Evolutionary conservation across 2,888 invertebrate species (phyloP).

Genomic region (Aspidiotus destructor): DNA sequence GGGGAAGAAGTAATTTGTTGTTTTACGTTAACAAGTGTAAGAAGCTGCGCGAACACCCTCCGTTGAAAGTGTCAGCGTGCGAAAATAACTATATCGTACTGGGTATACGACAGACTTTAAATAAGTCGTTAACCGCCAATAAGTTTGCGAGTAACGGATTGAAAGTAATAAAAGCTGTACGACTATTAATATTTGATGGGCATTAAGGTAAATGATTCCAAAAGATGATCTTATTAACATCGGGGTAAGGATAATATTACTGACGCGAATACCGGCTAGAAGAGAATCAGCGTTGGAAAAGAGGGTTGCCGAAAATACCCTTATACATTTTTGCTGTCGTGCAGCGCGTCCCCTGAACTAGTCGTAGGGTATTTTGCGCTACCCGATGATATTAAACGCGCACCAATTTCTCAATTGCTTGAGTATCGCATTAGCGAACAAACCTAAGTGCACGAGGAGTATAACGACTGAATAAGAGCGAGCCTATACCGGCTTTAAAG

Average conservation of each 20-base stretch:
- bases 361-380: not conserved
- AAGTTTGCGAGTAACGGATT: constrained; percentile 20
- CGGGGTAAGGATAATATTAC: constrained; percentile 11
- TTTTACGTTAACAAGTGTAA: too few species aligned
- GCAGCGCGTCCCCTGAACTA: too few species aligned
- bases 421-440: constrained; percentile 28
- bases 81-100: too few species aligned
- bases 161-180: constrained; percentile 16
- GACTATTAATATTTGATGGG: constrained; percentile 31
- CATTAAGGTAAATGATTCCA: constrained; percentile 32
- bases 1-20: too few species aligned
- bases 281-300: constrained; percentile 22
- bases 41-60: too few species aligned
- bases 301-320: constrained; percentile 23
- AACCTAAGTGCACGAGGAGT: constrained; percentile 21
- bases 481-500: constrained; percentile 25
- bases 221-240: constrained; percentile 33
- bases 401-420: constrained; percentile 18
- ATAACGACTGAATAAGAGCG: constrained; percentile 25
- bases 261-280: constrained; percentile 7
- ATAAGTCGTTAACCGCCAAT: not conserved
- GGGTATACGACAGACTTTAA: not conserved
- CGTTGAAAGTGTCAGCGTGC: too few species aligned
- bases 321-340: constrained; percentile 8
- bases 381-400: constrained; percentile 21